Percentiles rank a stretch among this genome's conserved stretches.
phyloP scores from a whole-genome alignment of 2,797 vertebrate species.

The Lemur catta region DNA sequence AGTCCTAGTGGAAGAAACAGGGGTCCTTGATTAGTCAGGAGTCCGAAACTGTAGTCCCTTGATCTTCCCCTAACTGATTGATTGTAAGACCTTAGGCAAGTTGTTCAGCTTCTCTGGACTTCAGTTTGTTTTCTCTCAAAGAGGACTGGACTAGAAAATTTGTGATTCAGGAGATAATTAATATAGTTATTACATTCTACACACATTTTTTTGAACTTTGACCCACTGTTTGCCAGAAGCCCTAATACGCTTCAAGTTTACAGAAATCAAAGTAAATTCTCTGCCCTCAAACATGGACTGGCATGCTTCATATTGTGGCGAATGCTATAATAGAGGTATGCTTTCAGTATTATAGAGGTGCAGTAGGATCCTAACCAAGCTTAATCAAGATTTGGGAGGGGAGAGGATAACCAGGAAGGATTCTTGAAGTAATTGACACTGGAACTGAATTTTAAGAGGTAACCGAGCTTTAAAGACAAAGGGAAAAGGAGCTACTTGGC shows the following conservation, averaged over 20 bases:
- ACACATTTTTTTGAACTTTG: background rate
- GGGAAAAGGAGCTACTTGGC: background rate
- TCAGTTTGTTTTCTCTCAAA: background rate
- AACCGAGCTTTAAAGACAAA: background rate
- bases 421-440: background rate
- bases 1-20: background rate
- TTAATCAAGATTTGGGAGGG: background rate
- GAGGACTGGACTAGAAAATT: background rate
- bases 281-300: background rate
- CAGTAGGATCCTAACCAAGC: background rate
- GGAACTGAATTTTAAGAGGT: background rate
- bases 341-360: accelerated
- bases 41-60: accelerated
- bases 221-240: background rate
- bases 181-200: background rate
- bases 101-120: background rate
- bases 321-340: no score
- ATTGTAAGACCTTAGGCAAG: background rate
- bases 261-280: background rate
- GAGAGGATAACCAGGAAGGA: background rate
- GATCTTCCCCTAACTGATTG: background rate
- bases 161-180: background rate
- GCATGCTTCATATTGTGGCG: background rate
- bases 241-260: background rate
- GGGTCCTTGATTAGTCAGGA: background rate